Evolutionary conservation across 2,888 invertebrate species (phyloP).

Genomic region (Scaptodrosophila latifasciaeformis): DNA sequence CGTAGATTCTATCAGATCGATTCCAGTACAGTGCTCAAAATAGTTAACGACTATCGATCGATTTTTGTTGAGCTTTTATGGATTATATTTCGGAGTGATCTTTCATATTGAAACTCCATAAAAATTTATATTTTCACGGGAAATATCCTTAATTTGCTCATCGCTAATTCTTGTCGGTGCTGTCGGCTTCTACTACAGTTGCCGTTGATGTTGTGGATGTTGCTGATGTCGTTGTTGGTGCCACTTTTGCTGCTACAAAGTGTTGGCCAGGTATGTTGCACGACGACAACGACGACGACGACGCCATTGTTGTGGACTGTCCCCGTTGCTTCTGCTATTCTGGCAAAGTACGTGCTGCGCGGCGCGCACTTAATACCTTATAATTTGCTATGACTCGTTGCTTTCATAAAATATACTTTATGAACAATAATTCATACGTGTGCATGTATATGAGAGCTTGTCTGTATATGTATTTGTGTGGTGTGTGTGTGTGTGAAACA

Average conservation of each 20-base stretch:
- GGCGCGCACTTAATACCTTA: constrained; percentile 59
- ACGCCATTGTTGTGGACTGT: constrained; percentile 44
- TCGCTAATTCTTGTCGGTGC: no score
- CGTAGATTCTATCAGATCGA: no score
- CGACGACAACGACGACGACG: not conserved
- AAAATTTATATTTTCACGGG: no score
- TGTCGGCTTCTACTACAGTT: no score
- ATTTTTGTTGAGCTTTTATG: no score
- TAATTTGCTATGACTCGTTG: constrained; percentile 64
- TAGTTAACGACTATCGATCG: no score
- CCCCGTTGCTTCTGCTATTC: constrained; percentile 38
- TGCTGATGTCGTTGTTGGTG: no score
- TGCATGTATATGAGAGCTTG: constrained; percentile 26
- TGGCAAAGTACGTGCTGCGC: not conserved
- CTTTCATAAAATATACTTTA: constrained; percentile 66
- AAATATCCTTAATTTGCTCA: no score
- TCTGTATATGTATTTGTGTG: constrained; percentile 19
- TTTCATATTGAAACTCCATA: no score
- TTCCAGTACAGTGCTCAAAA: no score
- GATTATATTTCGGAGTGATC: no score
- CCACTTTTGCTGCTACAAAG: constrained; percentile 37
- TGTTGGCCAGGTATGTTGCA: constrained; percentile 21
- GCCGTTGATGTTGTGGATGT: no score
- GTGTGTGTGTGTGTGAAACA: constrained; percentile 23
- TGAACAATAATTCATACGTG: constrained; percentile 61